A percentile compares a stretch with the other conserved stretches of the same genome.
These are phyloP conservation scores for Anguilla pacifica DNA, from an alignment of 2,797 vertebrate genomes.

Conservation along the genomic window DNA sequence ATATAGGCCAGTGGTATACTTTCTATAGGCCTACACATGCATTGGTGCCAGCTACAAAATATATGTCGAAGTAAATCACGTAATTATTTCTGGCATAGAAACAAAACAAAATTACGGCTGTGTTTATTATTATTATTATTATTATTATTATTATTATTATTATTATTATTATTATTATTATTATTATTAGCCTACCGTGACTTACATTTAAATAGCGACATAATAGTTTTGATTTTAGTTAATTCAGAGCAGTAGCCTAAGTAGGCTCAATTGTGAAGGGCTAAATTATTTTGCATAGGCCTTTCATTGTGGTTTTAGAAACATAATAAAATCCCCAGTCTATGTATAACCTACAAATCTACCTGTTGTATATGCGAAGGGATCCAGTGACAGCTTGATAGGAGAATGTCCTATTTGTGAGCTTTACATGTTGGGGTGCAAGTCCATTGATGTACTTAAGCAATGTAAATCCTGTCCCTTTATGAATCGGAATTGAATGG, in stretches of 20 bases:
- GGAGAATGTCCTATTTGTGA: slow-evolving; percentile 3
- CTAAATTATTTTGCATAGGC: neutral
- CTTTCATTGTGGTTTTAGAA: neutral
- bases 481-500: neutral
- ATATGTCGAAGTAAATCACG: neutral
- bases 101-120: neutral
- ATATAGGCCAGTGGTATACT: neutral
- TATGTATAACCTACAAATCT: neutral
- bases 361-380: neutral
- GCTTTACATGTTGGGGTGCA: slow-evolving; percentile 6
- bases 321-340: neutral
- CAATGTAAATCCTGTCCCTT: neutral
- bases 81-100: neutral
- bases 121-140: neutral
- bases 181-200: neutral
- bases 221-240: neutral
- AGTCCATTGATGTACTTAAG: neutral
- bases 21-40: neutral
- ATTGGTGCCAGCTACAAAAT: neutral
- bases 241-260: neutral
- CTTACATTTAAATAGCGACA: neutral
- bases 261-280: neutral
- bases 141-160: neutral
- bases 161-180: neutral
- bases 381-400: neutral